Evolutionary conservation across 2,797 vertebrate species (phyloP), one percentile per base, ranked within the genome.

Genomic region (Harpagifer antarcticus): DNA sequence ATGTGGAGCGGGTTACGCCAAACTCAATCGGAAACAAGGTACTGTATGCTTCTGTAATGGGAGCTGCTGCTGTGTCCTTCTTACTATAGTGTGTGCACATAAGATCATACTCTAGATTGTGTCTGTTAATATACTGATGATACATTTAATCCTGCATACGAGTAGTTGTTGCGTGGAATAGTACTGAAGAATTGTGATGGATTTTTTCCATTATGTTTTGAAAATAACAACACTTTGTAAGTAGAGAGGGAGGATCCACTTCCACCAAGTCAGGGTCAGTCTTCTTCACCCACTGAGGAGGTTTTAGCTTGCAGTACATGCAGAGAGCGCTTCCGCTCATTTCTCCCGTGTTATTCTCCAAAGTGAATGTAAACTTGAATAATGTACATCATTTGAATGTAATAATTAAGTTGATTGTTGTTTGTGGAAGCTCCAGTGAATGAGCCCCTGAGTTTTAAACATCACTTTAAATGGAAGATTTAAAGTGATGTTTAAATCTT

Each of bases 11-110:
- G 94, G 94, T 40, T 94, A 94, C 5, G 94, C 93, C 69, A 95
- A 94, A 77, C 93, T 95, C 71, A 93, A 88, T 52, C 81, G 94
- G 48, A 93, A 91, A 82, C 93, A 91, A 88, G 94, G 94, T 95
- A 27, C 27, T 27, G 27, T 27, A 60, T 3, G 71, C 2, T 9
- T 48, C n/a, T 45, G 3, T 19, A 17, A 15, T 15, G 2, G 7
- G 0, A 59, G 3, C 1, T 27, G 27, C 27, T 27, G 4, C 0
- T 11, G 13, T 6, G 20, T 19, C 20, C 16, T 23, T 61, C 4
- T 20, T 31, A 13, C 14, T 63, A 2, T 15, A 72, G 31, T 16
- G 1, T 16, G 20, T 42, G 19, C 2, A 44, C 42, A 64, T n/a
- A 9, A 11, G 33, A 40, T 48, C 9, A 42, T 43, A 15, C 37